Evolutionary conservation across 1,140 invertebrate genomes (phyloP), one percentile per base, ranked within the genome.

Genomic region (Monomorium pharaonis): DNA sequence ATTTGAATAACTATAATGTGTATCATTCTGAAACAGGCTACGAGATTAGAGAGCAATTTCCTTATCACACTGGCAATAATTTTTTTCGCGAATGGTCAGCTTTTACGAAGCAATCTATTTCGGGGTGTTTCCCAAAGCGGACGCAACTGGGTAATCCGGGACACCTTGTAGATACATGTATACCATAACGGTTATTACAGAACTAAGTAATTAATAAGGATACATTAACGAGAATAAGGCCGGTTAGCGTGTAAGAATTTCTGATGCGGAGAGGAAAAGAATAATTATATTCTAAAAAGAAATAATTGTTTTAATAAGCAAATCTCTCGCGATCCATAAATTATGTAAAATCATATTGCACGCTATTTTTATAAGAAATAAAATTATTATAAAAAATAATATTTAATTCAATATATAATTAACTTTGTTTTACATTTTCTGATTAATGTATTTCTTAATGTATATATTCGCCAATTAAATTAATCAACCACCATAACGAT

Each of bases 101-200:
- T 74, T 83, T 83, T 83, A 72, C 42, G 72, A 58, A 62, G 81
- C 72, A 84, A 49, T 74, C 72, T 76, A 77, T 84, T 84, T 84
- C 30, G 62, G 81, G 81, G 21, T 77, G 56, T 83, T 74, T 74
- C 78, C 70, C 5, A 83, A 83, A 83, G 78, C 51, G 42, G 78
- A 44, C 67, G 37, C 67, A 83, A 83, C 78, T 83, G 67, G 67
- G 67, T 54, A 74, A 83, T 83, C 78, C 78, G 67, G 78, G 51
- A 74, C 67, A 83, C 27, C 67, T 80, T 69, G 42, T 65, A 83
- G 1, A 83, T 58, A 83, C 51, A 60, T 3, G 2, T 67, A 67
- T 74, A 27, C 37, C 51, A 37, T 83, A 83, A 83, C 27, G 78
- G 65, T 74, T 74, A 83, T 83, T 83, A 74, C 67, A 72, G 67